These are phyloP conservation scores for Folsomia candida DNA, from an alignment of 2,888 invertebrate genomes.

Conservation along the genomic window DNA sequence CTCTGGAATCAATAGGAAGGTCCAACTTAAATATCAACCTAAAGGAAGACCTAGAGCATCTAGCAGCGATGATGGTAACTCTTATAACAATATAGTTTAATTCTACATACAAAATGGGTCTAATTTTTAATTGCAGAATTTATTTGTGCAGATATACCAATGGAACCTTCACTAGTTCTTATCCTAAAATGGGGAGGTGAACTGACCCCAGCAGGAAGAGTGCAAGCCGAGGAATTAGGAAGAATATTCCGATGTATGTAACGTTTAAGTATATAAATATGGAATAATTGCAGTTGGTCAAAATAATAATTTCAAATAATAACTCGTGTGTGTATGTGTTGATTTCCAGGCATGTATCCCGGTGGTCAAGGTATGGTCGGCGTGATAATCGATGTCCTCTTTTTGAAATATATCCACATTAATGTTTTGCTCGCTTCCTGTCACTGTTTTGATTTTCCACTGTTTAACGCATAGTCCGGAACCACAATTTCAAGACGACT, in stretches of 20 bases:
- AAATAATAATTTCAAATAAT: background rate
- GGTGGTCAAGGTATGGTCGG: conserved; percentile 66
- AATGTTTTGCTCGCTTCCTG: too few relatives aligned
- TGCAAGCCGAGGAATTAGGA: conserved; percentile 96
- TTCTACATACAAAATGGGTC: background rate
- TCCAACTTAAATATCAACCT: conserved; percentile 99
- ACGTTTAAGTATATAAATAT: conserved; percentile 55
- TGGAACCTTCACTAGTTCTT: conserved; percentile 89
- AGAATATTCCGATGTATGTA: conserved; percentile 99
- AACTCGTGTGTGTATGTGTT: background rate
- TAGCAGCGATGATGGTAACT: conserved; percentile 88
- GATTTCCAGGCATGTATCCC: conserved; percentile 79
- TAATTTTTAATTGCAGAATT: background rate
- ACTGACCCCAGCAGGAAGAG: conserved; percentile 93
- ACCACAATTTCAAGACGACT: too few relatives aligned
- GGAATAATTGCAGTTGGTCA: background rate
- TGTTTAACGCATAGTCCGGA: too few relatives aligned
- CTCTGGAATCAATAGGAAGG: conserved; percentile 98
- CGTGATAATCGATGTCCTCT: too few relatives aligned
- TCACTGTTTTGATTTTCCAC: too few relatives aligned
- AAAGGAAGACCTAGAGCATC: conserved; percentile 87
- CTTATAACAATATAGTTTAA: background rate
- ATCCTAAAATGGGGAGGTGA: conserved; percentile 99
- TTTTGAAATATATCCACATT: too few relatives aligned
- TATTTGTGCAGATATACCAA: conserved; percentile 66